phyloP scores from a whole-genome alignment of 1,140 invertebrate genomes.

The Hypsibius dujardini region DNA sequence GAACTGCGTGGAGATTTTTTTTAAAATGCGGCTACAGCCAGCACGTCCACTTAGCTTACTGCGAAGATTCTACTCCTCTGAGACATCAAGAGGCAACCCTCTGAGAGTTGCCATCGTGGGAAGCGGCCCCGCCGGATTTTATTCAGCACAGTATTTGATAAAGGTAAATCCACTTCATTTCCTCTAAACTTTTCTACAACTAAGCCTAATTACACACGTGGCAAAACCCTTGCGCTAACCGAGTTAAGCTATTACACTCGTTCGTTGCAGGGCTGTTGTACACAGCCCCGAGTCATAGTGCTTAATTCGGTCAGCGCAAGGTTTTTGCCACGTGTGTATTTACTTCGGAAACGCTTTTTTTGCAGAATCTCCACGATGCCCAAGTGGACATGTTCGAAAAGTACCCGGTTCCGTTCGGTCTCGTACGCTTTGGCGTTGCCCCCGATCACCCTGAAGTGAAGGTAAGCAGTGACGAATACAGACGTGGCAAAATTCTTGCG shows the following conservation, averaged over 20 bases:
- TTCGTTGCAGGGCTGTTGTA: not conserved
- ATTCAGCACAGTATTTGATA: conserved; percentile 74
- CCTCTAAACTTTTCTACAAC: conserved; percentile 15
- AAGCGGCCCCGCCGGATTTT: conserved; percentile 88
- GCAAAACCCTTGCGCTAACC: not conserved
- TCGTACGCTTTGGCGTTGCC: conserved; percentile 89
- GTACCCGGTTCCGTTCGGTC: conserved; percentile 88
- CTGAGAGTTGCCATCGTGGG: conserved; percentile 62
- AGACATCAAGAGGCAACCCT: not conserved
- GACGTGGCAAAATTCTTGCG: too few relatives aligned
- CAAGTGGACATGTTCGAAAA: conserved; percentile 80
- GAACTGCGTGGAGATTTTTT: too few relatives aligned
- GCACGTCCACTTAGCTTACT: too few relatives aligned
- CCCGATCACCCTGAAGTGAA: conserved; percentile 97
- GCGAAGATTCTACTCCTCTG: too few relatives aligned
- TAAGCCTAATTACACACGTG: conserved; percentile 4
- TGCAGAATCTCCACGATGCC: conserved; percentile 30
- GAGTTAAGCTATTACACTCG: not conserved
- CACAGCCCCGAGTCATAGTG: not conserved
- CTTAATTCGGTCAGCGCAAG: not conserved
- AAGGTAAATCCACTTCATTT: conserved; percentile 42
- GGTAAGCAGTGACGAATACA: conserved; percentile 25
- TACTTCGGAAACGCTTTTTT: not conserved
- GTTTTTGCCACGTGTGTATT: not conserved
- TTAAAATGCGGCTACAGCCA: too few relatives aligned